A percentile compares a stretch with the other conserved stretches of the same genome.
Conservation (phyloP, 1,140 invertebrate species). For the Tigriopus japonicus region DNA sequence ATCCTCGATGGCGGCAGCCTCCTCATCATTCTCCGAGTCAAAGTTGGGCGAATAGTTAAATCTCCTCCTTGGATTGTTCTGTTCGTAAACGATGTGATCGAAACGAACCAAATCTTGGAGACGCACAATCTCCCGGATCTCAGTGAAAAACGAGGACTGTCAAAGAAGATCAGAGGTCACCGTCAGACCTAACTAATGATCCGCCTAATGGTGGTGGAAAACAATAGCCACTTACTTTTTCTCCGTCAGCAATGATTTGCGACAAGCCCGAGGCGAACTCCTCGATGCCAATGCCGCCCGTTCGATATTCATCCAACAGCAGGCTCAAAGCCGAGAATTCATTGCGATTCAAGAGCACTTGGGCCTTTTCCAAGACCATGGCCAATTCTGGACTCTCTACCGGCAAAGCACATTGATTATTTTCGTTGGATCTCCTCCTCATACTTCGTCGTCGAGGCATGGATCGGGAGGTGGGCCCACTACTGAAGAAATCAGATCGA, state of each 20-base stretch:
- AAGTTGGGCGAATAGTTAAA: too few species aligned
- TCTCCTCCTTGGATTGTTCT: too few species aligned
- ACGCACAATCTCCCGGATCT: conserved; percentile 9
- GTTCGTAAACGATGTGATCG: neutral
- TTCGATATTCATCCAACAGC: neutral
- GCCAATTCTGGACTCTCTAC: neutral
- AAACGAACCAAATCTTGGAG: neutral
- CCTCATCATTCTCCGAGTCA: too few species aligned
- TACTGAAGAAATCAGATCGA: too few species aligned
- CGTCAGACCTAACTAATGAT: neutral
- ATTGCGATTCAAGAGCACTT: neutral
- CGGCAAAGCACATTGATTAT: too few species aligned
- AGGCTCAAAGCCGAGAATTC: neutral
- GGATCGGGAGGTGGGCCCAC: too few species aligned
- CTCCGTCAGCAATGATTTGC: neutral
- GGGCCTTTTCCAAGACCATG: conserved; percentile 9
- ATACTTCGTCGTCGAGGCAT: too few species aligned
- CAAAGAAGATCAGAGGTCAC: neutral
- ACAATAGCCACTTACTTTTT: conserved; percentile 1
- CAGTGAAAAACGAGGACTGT: conserved; percentile 8
- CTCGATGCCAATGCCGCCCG: neutral
- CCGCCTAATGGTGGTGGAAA: neutral
- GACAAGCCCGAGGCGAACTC: neutral
- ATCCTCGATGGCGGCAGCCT: too few species aligned
- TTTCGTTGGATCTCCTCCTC: too few species aligned